phyloP scores from a whole-genome alignment of 1,140 invertebrate genomes.

The Campoletis sonorensis region DNA sequence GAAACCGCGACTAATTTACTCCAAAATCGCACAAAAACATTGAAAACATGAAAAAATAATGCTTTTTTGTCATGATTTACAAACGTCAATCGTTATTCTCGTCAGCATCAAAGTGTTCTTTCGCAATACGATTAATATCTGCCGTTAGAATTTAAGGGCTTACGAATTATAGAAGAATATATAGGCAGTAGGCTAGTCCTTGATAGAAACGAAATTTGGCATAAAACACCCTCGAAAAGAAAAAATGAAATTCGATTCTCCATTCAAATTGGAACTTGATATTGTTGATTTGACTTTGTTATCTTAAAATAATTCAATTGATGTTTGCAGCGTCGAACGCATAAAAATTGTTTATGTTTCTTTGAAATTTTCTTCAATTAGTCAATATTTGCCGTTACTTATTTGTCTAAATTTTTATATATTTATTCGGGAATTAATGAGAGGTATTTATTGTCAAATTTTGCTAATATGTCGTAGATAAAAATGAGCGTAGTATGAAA shows the following conservation, averaged over 20 bases:
- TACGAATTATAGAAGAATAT: no score
- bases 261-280: no score
- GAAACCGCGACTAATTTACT: slow-evolving; percentile 16
- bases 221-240: neutral
- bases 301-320: no score
- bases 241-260: neutral
- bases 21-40: slow-evolving; percentile 29
- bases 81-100: neutral
- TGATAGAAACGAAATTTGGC: no score
- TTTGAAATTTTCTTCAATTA: no score
- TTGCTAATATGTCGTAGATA: no score
- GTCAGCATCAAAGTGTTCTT: slow-evolving; percentile 34
- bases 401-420: neutral
- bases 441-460: neutral
- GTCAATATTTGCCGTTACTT: no score
- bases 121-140: slow-evolving; percentile 4
- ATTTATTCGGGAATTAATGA: neutral
- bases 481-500: neutral
- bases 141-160: neutral
- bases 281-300: no score
- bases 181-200: neutral
- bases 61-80: neutral
- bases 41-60: slow-evolving; percentile 18
- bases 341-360: no score
- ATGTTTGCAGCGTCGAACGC: no score